A percentile compares a stretch with the other conserved stretches of the same genome.
phyloP scores from a whole-genome alignment of 2,797 vertebrate genomes.

The Avahi laniger region DNA sequence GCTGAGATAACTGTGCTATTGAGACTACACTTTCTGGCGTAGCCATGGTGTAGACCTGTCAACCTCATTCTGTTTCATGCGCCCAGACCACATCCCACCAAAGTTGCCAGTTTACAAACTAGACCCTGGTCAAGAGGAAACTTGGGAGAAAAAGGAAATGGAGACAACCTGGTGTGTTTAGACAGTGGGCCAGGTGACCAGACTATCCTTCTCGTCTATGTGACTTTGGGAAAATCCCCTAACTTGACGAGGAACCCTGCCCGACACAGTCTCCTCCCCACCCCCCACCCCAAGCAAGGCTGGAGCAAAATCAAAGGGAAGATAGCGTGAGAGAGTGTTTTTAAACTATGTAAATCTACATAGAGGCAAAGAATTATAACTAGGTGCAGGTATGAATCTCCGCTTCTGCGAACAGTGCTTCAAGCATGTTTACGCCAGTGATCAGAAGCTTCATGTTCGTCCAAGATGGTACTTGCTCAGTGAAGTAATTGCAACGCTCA shows the following conservation, averaged over 20 bases:
- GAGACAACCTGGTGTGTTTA: too few species aligned
- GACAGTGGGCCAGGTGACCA: rapidly evolving
- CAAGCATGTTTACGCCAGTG: rapidly evolving
- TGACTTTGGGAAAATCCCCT: not conserved
- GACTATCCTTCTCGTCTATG: not conserved
- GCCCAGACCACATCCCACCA: not conserved
- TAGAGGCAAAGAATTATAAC: not conserved
- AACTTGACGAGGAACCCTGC: not conserved
- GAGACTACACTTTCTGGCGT: not conserved
- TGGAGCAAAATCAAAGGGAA: rapidly evolving
- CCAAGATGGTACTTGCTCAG: not conserved
- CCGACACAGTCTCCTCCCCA: not conserved
- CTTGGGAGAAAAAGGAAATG: rapidly evolving
- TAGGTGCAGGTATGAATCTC: not conserved
- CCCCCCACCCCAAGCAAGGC: too few species aligned
- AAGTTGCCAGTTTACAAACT: not conserved
- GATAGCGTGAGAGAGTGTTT: rapidly evolving
- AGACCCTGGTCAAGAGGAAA: not conserved
- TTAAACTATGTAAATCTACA: not conserved
- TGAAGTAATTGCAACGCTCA: not conserved
- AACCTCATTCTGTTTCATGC: not conserved
- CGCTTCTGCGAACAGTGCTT: not conserved
- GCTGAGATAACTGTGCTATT: too few species aligned
- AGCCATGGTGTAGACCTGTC: not conserved
- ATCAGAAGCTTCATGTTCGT: rapidly evolving